Evolutionary conservation across 2,888 invertebrate species (phyloP).

Genomic region (Nymphalis c-album): DNA sequence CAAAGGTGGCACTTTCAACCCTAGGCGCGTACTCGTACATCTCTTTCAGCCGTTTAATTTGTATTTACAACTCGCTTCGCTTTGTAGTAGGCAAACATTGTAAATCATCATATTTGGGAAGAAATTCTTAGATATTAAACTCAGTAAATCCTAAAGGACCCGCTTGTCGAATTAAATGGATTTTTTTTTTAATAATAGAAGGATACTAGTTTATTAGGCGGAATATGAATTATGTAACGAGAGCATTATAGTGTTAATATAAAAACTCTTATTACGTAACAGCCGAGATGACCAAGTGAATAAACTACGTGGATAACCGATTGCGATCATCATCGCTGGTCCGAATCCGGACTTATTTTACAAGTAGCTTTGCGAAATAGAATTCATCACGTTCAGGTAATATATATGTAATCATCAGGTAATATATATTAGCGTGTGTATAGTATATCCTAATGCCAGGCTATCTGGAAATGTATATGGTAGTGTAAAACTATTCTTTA

Average conservation of each 20-base stretch:
- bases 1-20: background rate
- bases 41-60: background rate
- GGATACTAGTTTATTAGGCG: background rate
- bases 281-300: too few relatives aligned
- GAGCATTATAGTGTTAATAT: background rate
- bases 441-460: too few relatives aligned
- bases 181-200: background rate
- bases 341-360: too few relatives aligned
- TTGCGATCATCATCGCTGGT: too few relatives aligned
- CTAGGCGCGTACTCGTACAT: background rate
- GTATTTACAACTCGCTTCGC: background rate
- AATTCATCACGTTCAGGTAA: too few relatives aligned
- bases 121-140: background rate
- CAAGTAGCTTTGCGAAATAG: too few relatives aligned
- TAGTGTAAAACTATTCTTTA: background rate
- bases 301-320: too few relatives aligned
- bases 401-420: too few relatives aligned
- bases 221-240: background rate
- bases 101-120: background rate
- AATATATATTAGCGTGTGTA: too few relatives aligned
- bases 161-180: background rate
- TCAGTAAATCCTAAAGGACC: background rate
- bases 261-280: background rate
- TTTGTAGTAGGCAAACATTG: background rate
- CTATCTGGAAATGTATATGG: background rate